Conservation (phyloP, 2,888 invertebrate genomes). For the Scaptomyza tumidula region DNA sequence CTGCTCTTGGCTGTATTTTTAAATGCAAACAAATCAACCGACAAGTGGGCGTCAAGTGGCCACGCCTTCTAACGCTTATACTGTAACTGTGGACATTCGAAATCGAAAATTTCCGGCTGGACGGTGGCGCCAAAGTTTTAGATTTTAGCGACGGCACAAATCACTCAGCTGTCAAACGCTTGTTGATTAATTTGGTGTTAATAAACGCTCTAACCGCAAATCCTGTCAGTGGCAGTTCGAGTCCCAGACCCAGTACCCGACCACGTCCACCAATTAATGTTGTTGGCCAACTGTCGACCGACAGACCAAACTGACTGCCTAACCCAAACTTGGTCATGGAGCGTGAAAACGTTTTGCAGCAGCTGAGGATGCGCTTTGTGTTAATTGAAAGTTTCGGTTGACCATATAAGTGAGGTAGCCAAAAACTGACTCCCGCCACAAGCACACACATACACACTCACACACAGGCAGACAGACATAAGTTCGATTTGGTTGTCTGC, state of each 20-base stretch:
- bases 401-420: slow-evolving; percentile 70
- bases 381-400: slow-evolving; percentile 75
- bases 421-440: slow-evolving; percentile 59
- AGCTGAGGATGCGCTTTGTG: slow-evolving; percentile 75
- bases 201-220: slow-evolving; percentile 61
- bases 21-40: slow-evolving; percentile 60
- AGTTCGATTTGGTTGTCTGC: slow-evolving; percentile 75
- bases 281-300: slow-evolving; percentile 40
- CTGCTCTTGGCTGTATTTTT: slow-evolving; percentile 36
- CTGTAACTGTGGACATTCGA: slow-evolving; percentile 42
- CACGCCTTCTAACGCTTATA: slow-evolving; percentile 24
- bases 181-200: slow-evolving; percentile 78
- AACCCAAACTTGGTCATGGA: slow-evolving; percentile 70
- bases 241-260: slow-evolving; percentile 13
- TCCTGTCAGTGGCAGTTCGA: slow-evolving; percentile 28
- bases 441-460: slow-evolving; percentile 12
- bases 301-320: slow-evolving; percentile 28
- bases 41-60: slow-evolving; percentile 66
- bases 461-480: slow-evolving; percentile 16
- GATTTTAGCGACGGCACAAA: slow-evolving; percentile 58
- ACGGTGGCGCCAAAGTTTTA: slow-evolving; percentile 64
- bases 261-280: slow-evolving; percentile 67
- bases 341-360: slow-evolving; percentile 69
- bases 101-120: slow-evolving; percentile 60
- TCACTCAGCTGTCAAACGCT: slow-evolving; percentile 77